These are phyloP conservation scores for Promerops cafer DNA, from an alignment of 2,113 vertebrate genomes.

Conservation along the genomic window DNA sequence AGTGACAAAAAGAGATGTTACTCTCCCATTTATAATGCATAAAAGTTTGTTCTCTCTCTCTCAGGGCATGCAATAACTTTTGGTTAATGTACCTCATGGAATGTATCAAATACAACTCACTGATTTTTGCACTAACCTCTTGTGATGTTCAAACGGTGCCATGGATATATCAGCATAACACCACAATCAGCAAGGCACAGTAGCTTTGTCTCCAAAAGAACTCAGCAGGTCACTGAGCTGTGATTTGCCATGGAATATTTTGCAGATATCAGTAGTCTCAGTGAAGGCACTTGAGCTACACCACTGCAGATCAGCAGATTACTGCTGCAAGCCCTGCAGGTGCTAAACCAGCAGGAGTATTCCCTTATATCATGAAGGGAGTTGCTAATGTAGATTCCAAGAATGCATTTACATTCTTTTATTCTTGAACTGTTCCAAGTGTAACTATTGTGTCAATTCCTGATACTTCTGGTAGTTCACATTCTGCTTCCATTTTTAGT, in stretches of 20 bases:
- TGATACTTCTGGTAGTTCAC: not conserved
- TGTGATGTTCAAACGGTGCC: not conserved
- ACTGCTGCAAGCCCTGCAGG: not conserved
- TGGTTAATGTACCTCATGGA: not conserved
- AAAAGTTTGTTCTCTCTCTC: not conserved
- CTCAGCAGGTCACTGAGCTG: not conserved
- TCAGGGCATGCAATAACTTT: not conserved
- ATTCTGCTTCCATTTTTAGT: not conserved
- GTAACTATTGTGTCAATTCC: not conserved
- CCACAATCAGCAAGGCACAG: not conserved
- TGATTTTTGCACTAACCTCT: not conserved
- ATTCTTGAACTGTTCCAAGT: not conserved
- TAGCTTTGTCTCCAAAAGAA: not conserved
- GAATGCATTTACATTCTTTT: not conserved
- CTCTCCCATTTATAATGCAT: not conserved
- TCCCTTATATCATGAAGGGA: not conserved
- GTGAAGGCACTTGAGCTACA: not conserved
- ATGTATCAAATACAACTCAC: not conserved
- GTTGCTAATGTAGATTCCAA: not conserved
- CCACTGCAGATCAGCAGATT: not conserved
- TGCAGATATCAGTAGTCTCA: not conserved
- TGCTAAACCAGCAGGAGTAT: not conserved
- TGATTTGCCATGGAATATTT: not conserved
- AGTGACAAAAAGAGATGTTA: not conserved
- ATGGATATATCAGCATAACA: not conserved